Percentiles rank a stretch among this genome's conserved stretches.
Conservation (phyloP, 2,113 vertebrate genomes). For the Mionectes macconnelli region DNA sequence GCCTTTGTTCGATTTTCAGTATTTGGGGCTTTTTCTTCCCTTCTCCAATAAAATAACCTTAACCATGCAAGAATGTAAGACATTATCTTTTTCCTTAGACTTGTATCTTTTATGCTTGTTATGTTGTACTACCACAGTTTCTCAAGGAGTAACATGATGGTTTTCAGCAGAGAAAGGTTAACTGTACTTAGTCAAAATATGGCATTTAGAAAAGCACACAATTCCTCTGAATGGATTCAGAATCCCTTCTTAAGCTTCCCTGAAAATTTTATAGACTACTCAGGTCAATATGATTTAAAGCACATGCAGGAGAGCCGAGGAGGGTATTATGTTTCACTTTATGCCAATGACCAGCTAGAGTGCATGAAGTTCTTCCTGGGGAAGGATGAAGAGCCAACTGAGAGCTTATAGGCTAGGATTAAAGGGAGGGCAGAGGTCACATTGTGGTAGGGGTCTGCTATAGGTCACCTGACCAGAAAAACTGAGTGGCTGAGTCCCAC, state of each 20-base stretch:
- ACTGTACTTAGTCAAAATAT: background rate
- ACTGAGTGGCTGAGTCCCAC: background rate
- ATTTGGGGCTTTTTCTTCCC: background rate
- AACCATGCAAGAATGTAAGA: background rate
- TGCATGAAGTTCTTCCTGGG: background rate
- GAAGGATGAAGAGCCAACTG: background rate
- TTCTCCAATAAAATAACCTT: background rate
- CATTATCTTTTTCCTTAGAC: background rate
- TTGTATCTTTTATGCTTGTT: background rate
- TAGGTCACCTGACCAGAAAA: background rate
- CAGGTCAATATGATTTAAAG: background rate
- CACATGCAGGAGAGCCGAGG: background rate
- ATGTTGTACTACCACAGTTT: background rate
- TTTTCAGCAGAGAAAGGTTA: background rate
- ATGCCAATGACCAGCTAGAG: background rate
- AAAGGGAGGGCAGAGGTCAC: background rate
- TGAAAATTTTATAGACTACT: background rate
- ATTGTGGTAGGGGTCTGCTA: background rate
- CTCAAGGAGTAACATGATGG: background rate
- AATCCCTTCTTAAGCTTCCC: background rate
- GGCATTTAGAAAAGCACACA: background rate
- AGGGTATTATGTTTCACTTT: background rate
- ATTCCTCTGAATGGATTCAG: background rate
- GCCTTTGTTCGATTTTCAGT: background rate
- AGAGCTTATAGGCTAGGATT: background rate